Base-by-base conservation (phyloP, 2,888 invertebrate genomes). In the Onchidella celtica region DNA sequence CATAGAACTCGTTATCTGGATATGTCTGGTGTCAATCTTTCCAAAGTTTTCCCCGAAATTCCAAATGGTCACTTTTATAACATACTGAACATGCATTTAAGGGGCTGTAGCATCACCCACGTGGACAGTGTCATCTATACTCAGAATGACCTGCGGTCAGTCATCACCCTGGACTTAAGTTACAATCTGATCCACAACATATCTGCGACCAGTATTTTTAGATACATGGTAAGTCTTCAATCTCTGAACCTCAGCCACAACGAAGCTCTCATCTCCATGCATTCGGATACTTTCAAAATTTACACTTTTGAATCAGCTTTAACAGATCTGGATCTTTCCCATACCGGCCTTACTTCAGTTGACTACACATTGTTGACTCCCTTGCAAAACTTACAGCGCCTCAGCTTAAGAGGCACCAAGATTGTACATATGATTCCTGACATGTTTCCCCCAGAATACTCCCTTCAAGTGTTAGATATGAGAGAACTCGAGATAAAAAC, bases 21-120 rank as follows among this genome's bases (percentile, higher is more conserved):
- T 21, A 36, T 79, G 1, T 73, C 73, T 17, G 73, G 73, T 6
- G 73, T 79, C 34, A 66, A 79, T 57, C 47, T 79, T 34, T 79
- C 79, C 4, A 63, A 40, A 17, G 79, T 72, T 2, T 70, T 79
- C 32, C 79, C 79, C 21, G 72, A 70, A 72, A 63, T 79, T 9
- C 70, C 69, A 0, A 69, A 77, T 68, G 77, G 77, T 17, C 34
- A 36, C 9, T 77, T 77, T 36, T 77, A 68, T 57, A 77, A 77
- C 21, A 38, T 78, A 2, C 21, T 78, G 9, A 40, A 78, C 17
- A 59, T 70, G 27, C 40, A 70, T 29, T 29, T 78, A 27, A 59
- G 70, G 6, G 36, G 55, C 40, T 78, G 78, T 29, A 34, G 61
- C 21, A 59, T 78, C 11, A 70, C 69, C 3, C 78, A 78, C 38